phyloP scores from a whole-genome alignment of 2,888 invertebrate genomes.

The Apomyelois bistriatella region DNA sequence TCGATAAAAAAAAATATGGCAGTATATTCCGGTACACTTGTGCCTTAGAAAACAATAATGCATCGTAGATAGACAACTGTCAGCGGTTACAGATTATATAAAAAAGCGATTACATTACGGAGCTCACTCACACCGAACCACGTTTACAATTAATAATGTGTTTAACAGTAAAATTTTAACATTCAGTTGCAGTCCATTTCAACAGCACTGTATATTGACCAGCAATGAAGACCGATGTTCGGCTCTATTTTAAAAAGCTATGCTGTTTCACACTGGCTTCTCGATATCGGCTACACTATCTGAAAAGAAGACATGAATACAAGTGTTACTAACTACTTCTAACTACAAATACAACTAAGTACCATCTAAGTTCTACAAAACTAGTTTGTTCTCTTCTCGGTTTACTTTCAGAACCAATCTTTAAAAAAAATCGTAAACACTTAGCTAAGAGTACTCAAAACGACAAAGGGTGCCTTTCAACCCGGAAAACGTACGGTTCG shows the following conservation, averaged over 20 bases:
- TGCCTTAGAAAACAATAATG: conserved; percentile 23
- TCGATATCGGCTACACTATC: conserved; percentile 51
- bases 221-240: conserved; percentile 45
- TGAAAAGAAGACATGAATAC: conserved; percentile 34
- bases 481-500: too few relatives aligned
- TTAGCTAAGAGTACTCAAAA: too few relatives aligned
- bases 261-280: conserved; percentile 56
- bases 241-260: conserved; percentile 57
- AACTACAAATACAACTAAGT: background rate
- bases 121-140: conserved; percentile 63
- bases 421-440: too few relatives aligned
- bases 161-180: conserved; percentile 60
- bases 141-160: conserved; percentile 53
- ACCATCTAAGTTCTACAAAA: background rate
- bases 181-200: conserved; percentile 57
- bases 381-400: background rate
- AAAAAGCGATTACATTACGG: conserved; percentile 57
- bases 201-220: conserved; percentile 53
- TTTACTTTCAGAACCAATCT: too few relatives aligned
- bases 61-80: conserved; percentile 29
- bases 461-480: too few relatives aligned
- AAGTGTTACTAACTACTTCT: background rate
- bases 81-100: conserved; percentile 38
- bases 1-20: background rate
- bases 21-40: background rate